Conservation (phyloP, 2,888 invertebrate genomes). For the Lithophane leautieri region DNA sequence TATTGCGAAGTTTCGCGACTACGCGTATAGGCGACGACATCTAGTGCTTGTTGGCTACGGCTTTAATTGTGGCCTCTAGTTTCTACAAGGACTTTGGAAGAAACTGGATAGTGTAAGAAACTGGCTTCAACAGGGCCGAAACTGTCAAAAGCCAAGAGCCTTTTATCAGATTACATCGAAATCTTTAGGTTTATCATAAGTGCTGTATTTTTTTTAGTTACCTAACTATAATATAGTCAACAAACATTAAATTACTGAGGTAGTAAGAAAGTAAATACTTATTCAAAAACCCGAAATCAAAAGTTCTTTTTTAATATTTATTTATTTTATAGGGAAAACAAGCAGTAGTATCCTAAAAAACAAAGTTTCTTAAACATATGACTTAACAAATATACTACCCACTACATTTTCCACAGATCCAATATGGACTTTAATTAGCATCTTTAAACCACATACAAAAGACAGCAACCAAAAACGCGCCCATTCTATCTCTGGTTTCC, state of each 20-base stretch:
- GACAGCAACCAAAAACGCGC: neutral
- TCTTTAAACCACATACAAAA: neutral
- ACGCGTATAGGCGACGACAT: conserved; percentile 72
- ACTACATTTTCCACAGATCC: too few relatives aligned
- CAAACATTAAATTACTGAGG: neutral
- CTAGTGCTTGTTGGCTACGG: conserved; percentile 73
- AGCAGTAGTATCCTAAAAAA: too few relatives aligned
- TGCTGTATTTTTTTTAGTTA: too few relatives aligned
- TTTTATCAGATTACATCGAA: neutral
- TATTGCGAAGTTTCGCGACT: conserved; percentile 67
- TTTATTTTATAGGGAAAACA: too few relatives aligned
- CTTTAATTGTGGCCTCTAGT: conserved; percentile 78
- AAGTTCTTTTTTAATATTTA: neutral
- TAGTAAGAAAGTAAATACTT: neutral
- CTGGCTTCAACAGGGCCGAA: neutral
- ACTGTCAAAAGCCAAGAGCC: rapidly evolving
- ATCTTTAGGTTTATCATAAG: neutral
- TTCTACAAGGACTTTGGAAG: conserved; percentile 43
- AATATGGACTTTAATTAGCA: neutral
- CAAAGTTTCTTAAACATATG: too few relatives aligned
- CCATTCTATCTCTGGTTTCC: neutral
- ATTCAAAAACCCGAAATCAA: neutral
- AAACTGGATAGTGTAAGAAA: conserved; percentile 51
- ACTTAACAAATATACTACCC: too few relatives aligned
- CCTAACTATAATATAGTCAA: too few relatives aligned